Conservation (phyloP, 2,797 vertebrate species). For the Enteromius viviparus region DNA sequence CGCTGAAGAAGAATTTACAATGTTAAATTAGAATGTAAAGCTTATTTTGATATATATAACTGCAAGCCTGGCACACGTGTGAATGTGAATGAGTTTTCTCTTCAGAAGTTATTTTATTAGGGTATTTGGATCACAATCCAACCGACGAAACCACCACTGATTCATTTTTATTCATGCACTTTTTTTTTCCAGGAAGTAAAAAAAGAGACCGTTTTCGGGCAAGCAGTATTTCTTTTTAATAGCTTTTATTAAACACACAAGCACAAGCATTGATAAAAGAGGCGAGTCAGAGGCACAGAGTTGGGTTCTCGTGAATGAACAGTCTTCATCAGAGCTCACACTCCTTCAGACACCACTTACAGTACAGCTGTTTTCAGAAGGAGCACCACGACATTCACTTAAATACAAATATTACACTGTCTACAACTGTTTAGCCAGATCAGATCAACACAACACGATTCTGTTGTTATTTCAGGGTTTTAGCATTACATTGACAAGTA, state of each 20-base stretch:
- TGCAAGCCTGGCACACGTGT: neutral
- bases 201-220: conserved; percentile 6
- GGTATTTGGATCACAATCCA: neutral
- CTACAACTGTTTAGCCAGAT: neutral
- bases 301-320: conserved; percentile 35
- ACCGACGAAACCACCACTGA: neutral
- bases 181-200: neutral
- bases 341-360: conserved; percentile 47
- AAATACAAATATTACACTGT: conserved; percentile 32
- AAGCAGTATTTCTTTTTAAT: conserved; percentile 54
- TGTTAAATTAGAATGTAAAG: neutral
- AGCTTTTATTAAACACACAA: conserved; percentile 59
- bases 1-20: neutral
- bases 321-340: conserved; percentile 58
- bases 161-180: neutral
- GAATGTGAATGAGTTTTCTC: neutral
- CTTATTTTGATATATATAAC: neutral
- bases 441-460: neutral
- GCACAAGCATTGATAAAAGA: conserved; percentile 46
- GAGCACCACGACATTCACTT: neutral
- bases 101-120: neutral
- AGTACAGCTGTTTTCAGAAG: conserved; percentile 35
- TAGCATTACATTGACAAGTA: neutral
- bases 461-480: neutral
- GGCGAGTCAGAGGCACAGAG: conserved; percentile 32